phyloP scores from a whole-genome alignment of 2,797 vertebrate genomes.

The Ceyx erithaca region DNA sequence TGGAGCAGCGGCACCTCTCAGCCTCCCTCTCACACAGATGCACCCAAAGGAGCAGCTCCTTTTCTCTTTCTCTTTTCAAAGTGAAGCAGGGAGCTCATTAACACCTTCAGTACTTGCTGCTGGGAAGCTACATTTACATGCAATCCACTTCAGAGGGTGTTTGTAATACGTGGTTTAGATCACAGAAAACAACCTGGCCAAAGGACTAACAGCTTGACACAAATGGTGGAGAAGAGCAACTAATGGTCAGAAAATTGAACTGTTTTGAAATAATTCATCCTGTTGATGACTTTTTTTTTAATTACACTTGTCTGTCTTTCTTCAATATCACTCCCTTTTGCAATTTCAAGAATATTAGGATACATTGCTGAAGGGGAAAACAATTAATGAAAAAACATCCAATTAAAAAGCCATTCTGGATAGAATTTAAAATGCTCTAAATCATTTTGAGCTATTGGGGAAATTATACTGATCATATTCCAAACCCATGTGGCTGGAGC shows the following conservation, averaged over 20 bases:
- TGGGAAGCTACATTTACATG: not conserved
- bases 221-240: not conserved
- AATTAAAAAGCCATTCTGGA: not conserved
- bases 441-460: not conserved
- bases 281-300: not conserved
- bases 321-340: not conserved
- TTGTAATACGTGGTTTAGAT: not conserved
- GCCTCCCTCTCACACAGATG: slow-evolving; percentile 36
- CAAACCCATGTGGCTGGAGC: not conserved
- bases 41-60: not conserved
- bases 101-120: not conserved
- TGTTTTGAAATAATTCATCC: not conserved
- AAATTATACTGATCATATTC: not conserved
- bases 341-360: slow-evolving; percentile 2
- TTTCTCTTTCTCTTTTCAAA: not conserved
- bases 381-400: not conserved
- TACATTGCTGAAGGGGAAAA: not conserved
- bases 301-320: not conserved
- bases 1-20: not conserved
- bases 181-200: not conserved
- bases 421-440: not conserved
- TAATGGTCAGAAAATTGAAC: not conserved
- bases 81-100: not conserved
- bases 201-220: not conserved
- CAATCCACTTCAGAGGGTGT: not conserved